Percentiles rank a stretch among this genome's conserved stretches.
Conservation (phyloP, 2,113 vertebrate genomes). For the Aldabrachelys gigantea region DNA sequence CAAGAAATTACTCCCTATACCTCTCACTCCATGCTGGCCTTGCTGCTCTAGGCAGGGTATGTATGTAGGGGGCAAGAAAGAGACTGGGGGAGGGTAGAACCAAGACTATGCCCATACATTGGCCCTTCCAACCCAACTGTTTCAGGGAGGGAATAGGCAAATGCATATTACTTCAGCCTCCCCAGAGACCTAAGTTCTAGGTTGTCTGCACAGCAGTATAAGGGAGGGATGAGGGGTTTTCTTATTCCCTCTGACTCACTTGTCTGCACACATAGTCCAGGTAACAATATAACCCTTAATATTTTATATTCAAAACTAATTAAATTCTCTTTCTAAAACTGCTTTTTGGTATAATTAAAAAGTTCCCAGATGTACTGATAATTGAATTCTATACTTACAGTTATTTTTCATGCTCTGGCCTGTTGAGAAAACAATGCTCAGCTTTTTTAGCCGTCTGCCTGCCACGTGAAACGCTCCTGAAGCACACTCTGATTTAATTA, state of each 20-base stretch:
- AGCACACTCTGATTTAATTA: background rate
- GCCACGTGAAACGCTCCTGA: background rate
- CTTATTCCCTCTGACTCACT: background rate
- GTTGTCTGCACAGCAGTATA: background rate
- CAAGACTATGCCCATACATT: background rate
- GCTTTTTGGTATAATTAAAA: background rate
- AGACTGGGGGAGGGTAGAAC: background rate
- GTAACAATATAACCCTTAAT: background rate
- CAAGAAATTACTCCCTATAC: background rate
- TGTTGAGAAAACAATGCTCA: background rate
- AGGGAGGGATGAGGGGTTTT: background rate
- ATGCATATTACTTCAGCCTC: background rate
- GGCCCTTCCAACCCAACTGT: background rate
- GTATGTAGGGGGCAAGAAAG: background rate
- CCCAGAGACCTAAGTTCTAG: background rate
- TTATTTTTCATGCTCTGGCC: background rate
- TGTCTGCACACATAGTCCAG: background rate
- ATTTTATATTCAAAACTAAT: background rate
- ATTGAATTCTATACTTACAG: background rate
- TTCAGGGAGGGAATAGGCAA: background rate
- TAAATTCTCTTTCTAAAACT: background rate
- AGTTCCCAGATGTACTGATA: background rate
- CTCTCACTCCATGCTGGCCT: background rate
- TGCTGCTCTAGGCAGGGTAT: background rate
- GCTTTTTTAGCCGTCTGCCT: background rate